Evolutionary conservation across 1,140 invertebrate species (phyloP).

Genomic region (Penaeus indicus): DNA sequence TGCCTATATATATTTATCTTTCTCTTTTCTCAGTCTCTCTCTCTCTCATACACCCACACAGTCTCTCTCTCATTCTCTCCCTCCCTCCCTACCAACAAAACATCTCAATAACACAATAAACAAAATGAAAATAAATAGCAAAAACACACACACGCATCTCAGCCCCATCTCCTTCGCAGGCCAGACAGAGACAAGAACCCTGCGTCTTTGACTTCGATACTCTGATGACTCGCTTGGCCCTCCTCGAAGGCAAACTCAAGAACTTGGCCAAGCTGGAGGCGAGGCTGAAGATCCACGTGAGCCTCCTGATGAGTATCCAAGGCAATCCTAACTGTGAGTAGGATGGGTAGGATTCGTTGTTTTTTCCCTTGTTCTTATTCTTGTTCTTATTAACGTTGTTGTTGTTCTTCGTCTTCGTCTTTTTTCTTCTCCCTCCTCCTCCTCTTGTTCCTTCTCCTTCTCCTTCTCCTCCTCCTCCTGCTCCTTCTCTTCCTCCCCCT

Average conservation of each 20-base stretch:
- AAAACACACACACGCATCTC: too few relatives aligned
- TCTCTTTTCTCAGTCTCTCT: too few relatives aligned
- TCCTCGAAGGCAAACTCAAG: constrained; percentile 12
- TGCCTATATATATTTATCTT: too few relatives aligned
- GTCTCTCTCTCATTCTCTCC: too few relatives aligned
- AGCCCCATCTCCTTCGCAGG: neutral
- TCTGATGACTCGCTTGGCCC: neutral
- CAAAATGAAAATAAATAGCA: neutral
- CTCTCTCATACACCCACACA: too few relatives aligned
- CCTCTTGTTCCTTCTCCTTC: neutral
- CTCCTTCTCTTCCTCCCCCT: constrained; percentile 6
- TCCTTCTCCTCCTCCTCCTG: neutral
- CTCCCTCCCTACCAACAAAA: too few relatives aligned
- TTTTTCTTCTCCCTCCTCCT: too few relatives aligned
- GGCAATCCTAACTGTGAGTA: constrained; percentile 30
- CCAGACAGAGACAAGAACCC: neutral
- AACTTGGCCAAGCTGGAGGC: neutral
- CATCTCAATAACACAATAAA: neutral
- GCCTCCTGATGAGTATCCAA: neutral
- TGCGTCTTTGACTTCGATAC: constrained; percentile 29
- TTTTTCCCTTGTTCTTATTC: neutral
- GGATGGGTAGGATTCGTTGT: neutral
- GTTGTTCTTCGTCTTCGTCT: too few relatives aligned
- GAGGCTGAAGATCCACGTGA: constrained; percentile 35
- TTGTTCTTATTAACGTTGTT: neutral